Evolutionary conservation across 2,113 vertebrate genomes (phyloP).

Genomic region (Rafetus swinhoei): DNA sequence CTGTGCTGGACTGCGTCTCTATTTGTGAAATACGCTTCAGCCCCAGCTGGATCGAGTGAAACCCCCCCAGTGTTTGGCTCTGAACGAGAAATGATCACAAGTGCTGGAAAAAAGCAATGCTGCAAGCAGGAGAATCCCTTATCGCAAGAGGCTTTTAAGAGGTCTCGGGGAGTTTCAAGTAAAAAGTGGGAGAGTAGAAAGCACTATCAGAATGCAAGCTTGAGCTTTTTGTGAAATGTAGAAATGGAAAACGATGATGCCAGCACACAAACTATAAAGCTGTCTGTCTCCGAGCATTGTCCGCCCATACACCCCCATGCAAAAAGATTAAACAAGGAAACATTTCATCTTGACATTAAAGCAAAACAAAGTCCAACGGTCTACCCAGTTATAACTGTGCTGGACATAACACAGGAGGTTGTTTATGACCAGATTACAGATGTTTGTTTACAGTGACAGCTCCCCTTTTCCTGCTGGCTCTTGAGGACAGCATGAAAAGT

Average conservation of each 20-base stretch:
- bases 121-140: fast-evolving
- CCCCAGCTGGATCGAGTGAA: not conserved
- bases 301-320: fast-evolving
- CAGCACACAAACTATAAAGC: not conserved
- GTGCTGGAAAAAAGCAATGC: not conserved
- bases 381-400: not conserved
- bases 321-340: not conserved
- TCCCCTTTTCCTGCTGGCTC: not conserved
- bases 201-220: not conserved
- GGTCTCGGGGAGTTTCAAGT: not conserved
- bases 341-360: not conserved
- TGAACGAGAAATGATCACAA: not conserved
- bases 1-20: not conserved
- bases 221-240: not conserved
- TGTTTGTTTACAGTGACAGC: not conserved
- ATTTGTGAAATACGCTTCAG: not conserved
- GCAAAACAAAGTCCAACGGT: not conserved
- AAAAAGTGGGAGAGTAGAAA: not conserved
- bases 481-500: fast-evolving
- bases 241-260: not conserved
- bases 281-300: not conserved
- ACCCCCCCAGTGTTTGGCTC: not conserved
- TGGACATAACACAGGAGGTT: fast-evolving
- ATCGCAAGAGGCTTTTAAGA: not conserved
- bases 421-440: not conserved